A percentile compares a stretch with the other conserved stretches of the same genome.
These are phyloP conservation scores for Anguilla obscura DNA, from an alignment of 2,797 vertebrate genomes.

Conservation along the genomic window DNA sequence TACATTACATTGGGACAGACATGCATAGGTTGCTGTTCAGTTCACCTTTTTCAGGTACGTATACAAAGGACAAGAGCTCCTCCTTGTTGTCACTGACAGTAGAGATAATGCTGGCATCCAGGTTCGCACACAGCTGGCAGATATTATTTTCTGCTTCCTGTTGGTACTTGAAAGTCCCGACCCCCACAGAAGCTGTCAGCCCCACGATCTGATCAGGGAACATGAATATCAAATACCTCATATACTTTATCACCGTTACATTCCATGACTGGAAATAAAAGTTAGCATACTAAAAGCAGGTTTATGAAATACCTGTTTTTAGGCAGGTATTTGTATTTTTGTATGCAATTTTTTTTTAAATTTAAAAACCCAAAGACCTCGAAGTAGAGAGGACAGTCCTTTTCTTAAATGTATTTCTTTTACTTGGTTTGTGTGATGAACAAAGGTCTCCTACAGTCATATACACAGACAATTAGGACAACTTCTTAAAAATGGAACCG, in stretches of 20 bases:
- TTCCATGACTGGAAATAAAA: background rate
- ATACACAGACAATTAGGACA: background rate
- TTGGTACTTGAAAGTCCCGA: constrained; percentile 66
- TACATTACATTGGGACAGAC: background rate
- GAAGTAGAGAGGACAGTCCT: background rate
- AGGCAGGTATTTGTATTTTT: background rate
- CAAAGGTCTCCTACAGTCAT: background rate
- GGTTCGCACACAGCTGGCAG: constrained; percentile 70
- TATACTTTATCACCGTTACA: background rate
- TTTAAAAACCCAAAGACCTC: too few relatives aligned
- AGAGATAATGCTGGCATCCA: constrained; percentile 69
- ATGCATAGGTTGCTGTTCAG: background rate
- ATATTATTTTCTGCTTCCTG: constrained; percentile 61
- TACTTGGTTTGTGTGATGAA: background rate
- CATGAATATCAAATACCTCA: background rate
- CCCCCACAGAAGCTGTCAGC: constrained; percentile 74
- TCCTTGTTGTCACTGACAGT: constrained; percentile 68
- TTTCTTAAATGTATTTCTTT: too few relatives aligned
- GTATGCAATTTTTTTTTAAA: background rate
- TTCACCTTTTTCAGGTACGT: constrained; percentile 70
- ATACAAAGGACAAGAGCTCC: constrained; percentile 64
- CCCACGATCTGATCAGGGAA: constrained; percentile 64
- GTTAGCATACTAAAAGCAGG: background rate
- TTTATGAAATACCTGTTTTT: background rate
- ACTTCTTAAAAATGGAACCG: background rate